Percentiles rank a stretch among this genome's conserved stretches.
Conservation (phyloP, 2,113 vertebrate genomes). For the Passer montanus region DNA sequence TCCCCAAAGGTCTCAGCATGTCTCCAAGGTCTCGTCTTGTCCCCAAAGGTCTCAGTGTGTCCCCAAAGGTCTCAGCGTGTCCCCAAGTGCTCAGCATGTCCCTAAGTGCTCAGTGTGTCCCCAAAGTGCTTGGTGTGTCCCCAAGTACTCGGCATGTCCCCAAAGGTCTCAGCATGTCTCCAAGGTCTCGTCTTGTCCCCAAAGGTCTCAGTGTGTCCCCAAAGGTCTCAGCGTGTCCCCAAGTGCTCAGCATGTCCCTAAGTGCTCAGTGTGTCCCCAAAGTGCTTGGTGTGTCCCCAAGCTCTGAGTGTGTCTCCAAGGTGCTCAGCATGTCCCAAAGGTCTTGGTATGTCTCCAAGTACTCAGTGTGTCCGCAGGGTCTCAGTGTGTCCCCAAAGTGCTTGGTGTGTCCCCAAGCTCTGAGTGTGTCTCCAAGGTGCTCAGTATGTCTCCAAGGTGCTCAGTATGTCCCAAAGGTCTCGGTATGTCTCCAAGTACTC, state of each 20-base stretch:
- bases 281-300: too few relatives aligned
- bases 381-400: neutral
- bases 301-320: too few relatives aligned
- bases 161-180: neutral
- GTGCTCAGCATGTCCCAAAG: too few relatives aligned
- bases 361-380: too few relatives aligned
- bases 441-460: neutral
- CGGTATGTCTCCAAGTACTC: neutral
- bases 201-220: neutral
- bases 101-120: too few relatives aligned
- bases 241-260: too few relatives aligned
- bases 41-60: neutral
- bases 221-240: too few relatives aligned
- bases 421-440: neutral
- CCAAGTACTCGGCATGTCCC: too few relatives aligned
- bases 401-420: neutral
- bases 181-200: neutral
- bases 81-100: rapidly evolving
- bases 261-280: too few relatives aligned
- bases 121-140: neutral
- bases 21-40: neutral
- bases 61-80: rapidly evolving
- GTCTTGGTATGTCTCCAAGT: too few relatives aligned
- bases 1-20: neutral
- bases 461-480: neutral